Evolutionary conservation across 35 echinoderm and acorn worm genomes (phyloP).

Genomic region (Strongylocentrotus purpuratus): DNA sequence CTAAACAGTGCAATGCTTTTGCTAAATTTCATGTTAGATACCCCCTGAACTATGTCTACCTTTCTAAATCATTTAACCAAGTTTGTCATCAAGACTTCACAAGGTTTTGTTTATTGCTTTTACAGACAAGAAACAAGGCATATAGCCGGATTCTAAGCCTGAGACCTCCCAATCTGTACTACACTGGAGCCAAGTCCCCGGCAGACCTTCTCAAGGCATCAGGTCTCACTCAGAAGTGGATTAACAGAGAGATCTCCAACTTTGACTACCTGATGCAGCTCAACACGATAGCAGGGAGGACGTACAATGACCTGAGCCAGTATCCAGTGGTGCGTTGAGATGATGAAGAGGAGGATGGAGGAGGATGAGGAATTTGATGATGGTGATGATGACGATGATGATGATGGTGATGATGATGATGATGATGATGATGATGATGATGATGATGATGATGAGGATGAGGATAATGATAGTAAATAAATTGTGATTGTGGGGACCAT

Average conservation of each 20-base stretch:
- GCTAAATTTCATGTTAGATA: too few species aligned
- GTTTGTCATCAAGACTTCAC: background rate
- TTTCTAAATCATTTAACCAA: background rate
- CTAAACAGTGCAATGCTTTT: too few species aligned
- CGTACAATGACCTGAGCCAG: slow-evolving; percentile 97
- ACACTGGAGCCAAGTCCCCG: slow-evolving; percentile 89
- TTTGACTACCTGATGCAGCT: slow-evolving; percentile 99
- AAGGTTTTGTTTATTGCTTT: background rate
- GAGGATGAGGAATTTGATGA: background rate
- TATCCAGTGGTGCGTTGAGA: slow-evolving; percentile 88
- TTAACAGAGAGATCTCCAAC: slow-evolving; percentile 94
- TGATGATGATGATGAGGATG: too few species aligned
- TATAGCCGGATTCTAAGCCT: slow-evolving; percentile 82
- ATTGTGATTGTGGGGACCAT: background rate
- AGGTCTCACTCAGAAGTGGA: slow-evolving; percentile 90
- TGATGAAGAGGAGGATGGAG: background rate
- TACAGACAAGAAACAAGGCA: slow-evolving; percentile 83
- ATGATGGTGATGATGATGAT: background rate
- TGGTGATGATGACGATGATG: background rate
- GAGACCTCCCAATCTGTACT: slow-evolving; percentile 86
- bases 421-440: too few species aligned
- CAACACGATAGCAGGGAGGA: slow-evolving; percentile 96
- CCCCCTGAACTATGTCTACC: too few species aligned
- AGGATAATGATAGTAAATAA: background rate
- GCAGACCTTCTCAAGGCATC: slow-evolving; percentile 87